Evolutionary conservation across 2,888 invertebrate species (phyloP).

Genomic region (Escarpia spicata): DNA sequence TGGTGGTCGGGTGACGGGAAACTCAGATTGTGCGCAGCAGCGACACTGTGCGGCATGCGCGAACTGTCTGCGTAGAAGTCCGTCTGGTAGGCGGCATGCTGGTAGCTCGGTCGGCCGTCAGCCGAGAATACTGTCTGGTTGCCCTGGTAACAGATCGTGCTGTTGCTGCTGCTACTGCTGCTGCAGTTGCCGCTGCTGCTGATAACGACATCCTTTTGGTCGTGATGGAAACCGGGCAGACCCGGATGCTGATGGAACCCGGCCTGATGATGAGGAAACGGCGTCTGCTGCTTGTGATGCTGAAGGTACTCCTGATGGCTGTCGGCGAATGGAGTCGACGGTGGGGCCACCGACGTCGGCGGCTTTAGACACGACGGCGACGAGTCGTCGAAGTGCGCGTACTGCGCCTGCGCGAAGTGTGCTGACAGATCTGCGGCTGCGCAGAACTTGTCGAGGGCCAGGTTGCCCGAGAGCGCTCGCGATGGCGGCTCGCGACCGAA

Average conservation of each 20-base stretch:
- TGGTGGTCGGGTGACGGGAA: constrained; percentile 19
- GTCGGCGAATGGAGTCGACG: constrained; percentile 21
- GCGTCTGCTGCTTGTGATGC: constrained; percentile 19
- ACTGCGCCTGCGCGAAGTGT: constrained; percentile 8
- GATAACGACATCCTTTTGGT: constrained; percentile 23
- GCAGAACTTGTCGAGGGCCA: background rate
- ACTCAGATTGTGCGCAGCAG: constrained; percentile 21
- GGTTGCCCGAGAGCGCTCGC: background rate
- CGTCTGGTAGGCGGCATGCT: constrained; percentile 25
- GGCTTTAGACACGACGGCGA: background rate
- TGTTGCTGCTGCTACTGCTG: background rate
- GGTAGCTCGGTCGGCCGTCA: constrained; percentile 20
- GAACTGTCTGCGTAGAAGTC: constrained; percentile 26
- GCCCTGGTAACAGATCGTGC: constrained; percentile 25
- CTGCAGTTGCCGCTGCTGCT: background rate
- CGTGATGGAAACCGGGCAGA: background rate
- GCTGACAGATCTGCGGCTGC: constrained; percentile 19
- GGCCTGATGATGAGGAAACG: background rate
- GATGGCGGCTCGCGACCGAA: constrained; percentile 18
- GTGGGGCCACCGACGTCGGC: constrained; percentile 20
- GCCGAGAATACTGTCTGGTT: constrained; percentile 27
- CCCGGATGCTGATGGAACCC: background rate
- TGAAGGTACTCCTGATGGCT: constrained; percentile 26
- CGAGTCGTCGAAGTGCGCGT: background rate
- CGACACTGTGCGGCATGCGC: constrained; percentile 18